These are phyloP conservation scores for Cirrhinus molitorella DNA, from an alignment of 2,797 vertebrate species.

Conservation along the genomic window DNA sequence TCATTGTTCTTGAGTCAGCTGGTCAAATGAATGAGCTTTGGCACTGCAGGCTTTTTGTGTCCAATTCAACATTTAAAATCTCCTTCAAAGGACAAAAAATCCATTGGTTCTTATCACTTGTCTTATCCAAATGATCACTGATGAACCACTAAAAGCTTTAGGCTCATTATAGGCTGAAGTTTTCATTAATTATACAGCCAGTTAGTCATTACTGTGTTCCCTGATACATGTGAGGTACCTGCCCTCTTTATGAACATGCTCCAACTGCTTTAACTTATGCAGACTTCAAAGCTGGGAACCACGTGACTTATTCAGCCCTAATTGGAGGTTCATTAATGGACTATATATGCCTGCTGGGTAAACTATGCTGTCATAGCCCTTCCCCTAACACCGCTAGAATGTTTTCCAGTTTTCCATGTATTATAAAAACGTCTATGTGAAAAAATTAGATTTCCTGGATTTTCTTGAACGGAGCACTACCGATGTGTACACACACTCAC, in stretches of 20 bases:
- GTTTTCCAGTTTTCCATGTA: neutral
- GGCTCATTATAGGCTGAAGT: conserved; percentile 13
- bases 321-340: conserved; percentile 82
- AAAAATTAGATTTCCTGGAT: conserved; percentile 16
- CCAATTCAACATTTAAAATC: conserved; percentile 45
- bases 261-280: conserved; percentile 74
- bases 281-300: conserved; percentile 75
- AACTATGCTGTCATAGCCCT: neutral
- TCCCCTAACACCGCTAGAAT: neutral
- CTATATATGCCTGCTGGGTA: conserved; percentile 69
- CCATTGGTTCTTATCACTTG: conserved; percentile 35
- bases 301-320: conserved; percentile 76
- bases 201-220: neutral
- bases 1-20: conserved; percentile 79
- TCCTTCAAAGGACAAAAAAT: conserved; percentile 51
- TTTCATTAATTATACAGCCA: conserved; percentile 23
- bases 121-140: conserved; percentile 26
- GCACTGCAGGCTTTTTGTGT: conserved; percentile 61
- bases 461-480: neutral
- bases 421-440: neutral
- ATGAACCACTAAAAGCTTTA: conserved; percentile 36
- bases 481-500: neutral
- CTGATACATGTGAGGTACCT: conserved; percentile 14
- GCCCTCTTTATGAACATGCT: conserved; percentile 35
- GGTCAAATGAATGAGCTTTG: conserved; percentile 73